These are phyloP conservation scores for Cheirogaleus medius DNA, from an alignment of 2,113 vertebrate species.

Conservation along the genomic window DNA sequence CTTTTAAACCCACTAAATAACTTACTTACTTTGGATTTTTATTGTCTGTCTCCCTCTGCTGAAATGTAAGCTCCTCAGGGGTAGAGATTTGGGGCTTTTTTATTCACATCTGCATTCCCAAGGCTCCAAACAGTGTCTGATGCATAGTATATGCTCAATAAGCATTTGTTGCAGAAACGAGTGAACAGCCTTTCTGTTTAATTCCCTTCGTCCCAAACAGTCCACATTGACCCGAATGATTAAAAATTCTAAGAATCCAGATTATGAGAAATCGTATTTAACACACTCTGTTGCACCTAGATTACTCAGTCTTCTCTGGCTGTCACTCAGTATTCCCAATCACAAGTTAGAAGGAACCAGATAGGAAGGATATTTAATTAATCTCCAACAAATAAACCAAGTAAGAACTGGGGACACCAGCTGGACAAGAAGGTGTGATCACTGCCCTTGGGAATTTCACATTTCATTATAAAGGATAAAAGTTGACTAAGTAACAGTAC, in stretches of 20 bases:
- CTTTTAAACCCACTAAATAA: background rate
- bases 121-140: background rate
- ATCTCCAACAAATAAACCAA: background rate
- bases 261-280: background rate
- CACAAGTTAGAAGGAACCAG: background rate
- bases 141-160: background rate
- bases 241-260: background rate
- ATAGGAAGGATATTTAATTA: background rate
- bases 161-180: background rate
- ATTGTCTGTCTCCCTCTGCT: background rate
- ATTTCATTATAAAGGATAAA: background rate
- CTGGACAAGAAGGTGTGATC: background rate
- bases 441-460: background rate
- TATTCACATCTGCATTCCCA: background rate
- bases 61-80: background rate
- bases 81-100: background rate
- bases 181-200: background rate
- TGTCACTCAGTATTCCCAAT: background rate
- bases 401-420: background rate
- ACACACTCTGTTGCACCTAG: background rate
- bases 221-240: background rate
- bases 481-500: background rate
- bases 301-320: background rate
- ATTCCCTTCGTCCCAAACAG: background rate
- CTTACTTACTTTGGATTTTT: background rate